phyloP scores from a whole-genome alignment of 2,113 vertebrate species.

The Aplodontia rufa region DNA sequence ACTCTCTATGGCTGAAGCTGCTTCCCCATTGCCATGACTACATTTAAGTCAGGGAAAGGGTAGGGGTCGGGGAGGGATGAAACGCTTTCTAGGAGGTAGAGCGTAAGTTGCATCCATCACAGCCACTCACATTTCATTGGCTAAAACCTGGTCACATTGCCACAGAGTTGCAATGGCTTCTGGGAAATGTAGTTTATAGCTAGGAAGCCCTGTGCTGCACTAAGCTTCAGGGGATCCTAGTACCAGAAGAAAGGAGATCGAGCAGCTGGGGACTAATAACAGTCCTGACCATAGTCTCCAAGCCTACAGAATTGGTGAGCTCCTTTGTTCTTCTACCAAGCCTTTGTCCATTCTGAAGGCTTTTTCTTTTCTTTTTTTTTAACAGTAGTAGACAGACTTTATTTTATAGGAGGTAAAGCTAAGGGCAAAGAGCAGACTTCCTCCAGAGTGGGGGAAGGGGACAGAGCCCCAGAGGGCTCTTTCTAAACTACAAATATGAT shows the following conservation, averaged over 20 bases:
- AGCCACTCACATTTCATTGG: neutral
- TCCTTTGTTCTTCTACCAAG: neutral
- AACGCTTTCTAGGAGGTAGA: neutral
- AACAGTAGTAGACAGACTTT: no score
- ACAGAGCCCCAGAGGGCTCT: neutral
- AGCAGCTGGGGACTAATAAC: neutral
- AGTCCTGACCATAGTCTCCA: neutral
- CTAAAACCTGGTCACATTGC: neutral
- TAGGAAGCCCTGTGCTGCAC: neutral
- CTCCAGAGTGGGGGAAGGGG: no score
- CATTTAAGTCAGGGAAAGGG: neutral
- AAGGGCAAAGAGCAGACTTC: no score
- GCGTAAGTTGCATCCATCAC: neutral
- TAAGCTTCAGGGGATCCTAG: neutral
- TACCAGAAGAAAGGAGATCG: neutral
- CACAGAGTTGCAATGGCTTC: neutral
- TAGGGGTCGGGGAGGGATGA: neutral
- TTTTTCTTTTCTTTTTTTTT: no score
- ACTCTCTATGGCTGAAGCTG: neutral
- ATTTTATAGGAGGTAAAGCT: no score
- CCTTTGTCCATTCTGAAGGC: neutral
- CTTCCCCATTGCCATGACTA: neutral
- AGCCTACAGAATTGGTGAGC: neutral
- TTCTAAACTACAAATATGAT: neutral
- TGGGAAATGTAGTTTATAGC: constrained; percentile 14